Percentiles rank a stretch among this genome's conserved stretches.
These are phyloP conservation scores for Coecobrya sp. DNA, from an alignment of 2,888 invertebrate species.

Conservation along the genomic window DNA sequence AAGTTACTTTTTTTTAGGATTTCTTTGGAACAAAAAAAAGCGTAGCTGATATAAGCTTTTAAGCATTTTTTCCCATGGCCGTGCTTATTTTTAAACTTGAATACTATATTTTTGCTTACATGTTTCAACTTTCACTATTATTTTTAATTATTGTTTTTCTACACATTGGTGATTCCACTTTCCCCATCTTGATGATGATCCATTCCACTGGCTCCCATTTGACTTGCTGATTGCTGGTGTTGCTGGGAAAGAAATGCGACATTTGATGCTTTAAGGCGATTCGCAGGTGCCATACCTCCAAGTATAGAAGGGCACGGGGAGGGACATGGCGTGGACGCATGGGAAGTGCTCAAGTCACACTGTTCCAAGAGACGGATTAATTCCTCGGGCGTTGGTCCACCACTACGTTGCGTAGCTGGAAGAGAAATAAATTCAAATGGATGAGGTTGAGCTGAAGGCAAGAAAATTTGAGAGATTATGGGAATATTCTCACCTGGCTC, in stretches of 20 bases:
- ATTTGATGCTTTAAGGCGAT: conserved; percentile 88
- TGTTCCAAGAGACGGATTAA: conserved; percentile 96
- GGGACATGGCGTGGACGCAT: conserved; percentile 93
- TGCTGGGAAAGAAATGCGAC: conserved; percentile 87
- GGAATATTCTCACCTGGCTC: conserved; percentile 88
- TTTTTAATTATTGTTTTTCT: conserved; percentile 2
- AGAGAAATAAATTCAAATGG: neutral
- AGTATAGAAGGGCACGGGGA: conserved; percentile 91
- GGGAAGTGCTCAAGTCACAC: conserved; percentile 96
- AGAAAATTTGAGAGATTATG: no score
- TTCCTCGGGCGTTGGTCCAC: conserved; percentile 98
- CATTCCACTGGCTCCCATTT: neutral
- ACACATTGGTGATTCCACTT: conserved; percentile 62
- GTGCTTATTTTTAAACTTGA: no score
- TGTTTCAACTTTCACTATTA: neutral
- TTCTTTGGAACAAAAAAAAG: neutral
- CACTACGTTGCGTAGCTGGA: conserved; percentile 90
- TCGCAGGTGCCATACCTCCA: conserved; percentile 87
- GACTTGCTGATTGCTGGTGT: conserved; percentile 42
- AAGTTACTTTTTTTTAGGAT: neutral
- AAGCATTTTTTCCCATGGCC: neutral
- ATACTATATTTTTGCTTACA: neutral
- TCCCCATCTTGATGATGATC: conserved; percentile 2
- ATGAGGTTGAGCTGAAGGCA: no score
- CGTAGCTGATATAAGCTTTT: neutral